Evolutionary conservation across 1,140 invertebrate species (phyloP), one percentile per base, ranked within the genome.

Genomic region (Philotrypesis tridentata): DNA sequence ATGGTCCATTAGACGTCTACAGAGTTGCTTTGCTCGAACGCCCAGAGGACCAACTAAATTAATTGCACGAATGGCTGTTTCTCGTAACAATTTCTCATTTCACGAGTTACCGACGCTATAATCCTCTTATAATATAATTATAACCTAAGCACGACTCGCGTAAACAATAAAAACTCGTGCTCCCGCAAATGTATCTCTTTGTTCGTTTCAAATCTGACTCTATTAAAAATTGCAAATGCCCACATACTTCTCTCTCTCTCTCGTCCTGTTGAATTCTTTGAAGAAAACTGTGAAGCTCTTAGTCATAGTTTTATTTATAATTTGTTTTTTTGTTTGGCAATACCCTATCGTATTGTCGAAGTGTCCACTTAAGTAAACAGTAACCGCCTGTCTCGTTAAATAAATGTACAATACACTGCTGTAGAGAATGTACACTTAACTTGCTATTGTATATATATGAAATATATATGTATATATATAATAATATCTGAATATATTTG

Each of bases 281-380:
- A 84, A 72, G 33, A 25, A 78, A 80, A 74, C 33, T 43, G 48
- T 68, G 72, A 84, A 81, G 74, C 72, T 77, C 67, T 85, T 84
- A 80, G 43, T 85, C 71, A 55, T 85, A 74, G 65, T 82, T 63
- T 70, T 70, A 33, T 70, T 70, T 70, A 48, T 55, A 60, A 27
- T 60, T 11, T 11, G 25, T 79, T 71, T 71, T 72, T 48, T 73
- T 48, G 84, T 88, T 90, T 89, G 86, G 86, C 87, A 88, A 88
- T 87, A 86, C 84, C 86, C 85, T 84, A 84, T 55, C 7, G 82
- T 90, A 91, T 91, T 91, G 87, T 90, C 87, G 84, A 85, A 88
- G 74, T 86, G 77, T 71, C 87, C 87, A 60, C 78, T 87, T 81
- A 85, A 74, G 2, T 63, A 14, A 23, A 61, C 31, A 48, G 77